phyloP scores from a whole-genome alignment of 2,888 invertebrate genomes.

The Agrochola lychnidis region DNA sequence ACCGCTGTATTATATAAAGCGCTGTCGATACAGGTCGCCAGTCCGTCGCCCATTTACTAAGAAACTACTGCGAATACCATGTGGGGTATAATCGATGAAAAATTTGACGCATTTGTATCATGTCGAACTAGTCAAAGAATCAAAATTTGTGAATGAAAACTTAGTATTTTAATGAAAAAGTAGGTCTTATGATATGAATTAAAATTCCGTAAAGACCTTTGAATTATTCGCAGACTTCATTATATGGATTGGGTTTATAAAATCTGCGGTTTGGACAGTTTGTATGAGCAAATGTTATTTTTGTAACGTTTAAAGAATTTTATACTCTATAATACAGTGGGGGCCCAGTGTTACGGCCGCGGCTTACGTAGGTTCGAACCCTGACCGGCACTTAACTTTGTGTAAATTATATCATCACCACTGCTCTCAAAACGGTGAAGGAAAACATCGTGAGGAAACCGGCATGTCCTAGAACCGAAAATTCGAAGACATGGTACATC shows the following conservation, averaged over 20 bases:
- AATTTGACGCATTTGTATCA: background rate
- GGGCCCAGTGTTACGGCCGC: too few species aligned
- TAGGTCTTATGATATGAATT: background rate
- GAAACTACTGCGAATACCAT: conserved; percentile 18
- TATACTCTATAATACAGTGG: background rate
- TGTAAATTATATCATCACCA: too few species aligned
- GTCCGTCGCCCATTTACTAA: conserved; percentile 35
- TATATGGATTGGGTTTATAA: background rate
- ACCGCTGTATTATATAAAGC: background rate
- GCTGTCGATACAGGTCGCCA: conserved; percentile 37
- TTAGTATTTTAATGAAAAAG: background rate
- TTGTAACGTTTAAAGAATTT: background rate
- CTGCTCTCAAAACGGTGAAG: too few species aligned
- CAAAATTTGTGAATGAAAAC: background rate
- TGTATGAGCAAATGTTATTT: background rate
- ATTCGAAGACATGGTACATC: too few species aligned
- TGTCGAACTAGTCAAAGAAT: background rate
- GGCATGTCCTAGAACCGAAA: too few species aligned
- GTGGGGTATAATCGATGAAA: conserved; percentile 1
- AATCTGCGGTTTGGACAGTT: background rate
- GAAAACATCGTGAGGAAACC: too few species aligned
- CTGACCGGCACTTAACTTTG: too few species aligned
- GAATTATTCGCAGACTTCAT: background rate
- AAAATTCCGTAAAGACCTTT: background rate
- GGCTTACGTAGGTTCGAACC: too few species aligned